phyloP scores from a whole-genome alignment of 2,113 vertebrate species.

The Erpornis zantholeuca region DNA sequence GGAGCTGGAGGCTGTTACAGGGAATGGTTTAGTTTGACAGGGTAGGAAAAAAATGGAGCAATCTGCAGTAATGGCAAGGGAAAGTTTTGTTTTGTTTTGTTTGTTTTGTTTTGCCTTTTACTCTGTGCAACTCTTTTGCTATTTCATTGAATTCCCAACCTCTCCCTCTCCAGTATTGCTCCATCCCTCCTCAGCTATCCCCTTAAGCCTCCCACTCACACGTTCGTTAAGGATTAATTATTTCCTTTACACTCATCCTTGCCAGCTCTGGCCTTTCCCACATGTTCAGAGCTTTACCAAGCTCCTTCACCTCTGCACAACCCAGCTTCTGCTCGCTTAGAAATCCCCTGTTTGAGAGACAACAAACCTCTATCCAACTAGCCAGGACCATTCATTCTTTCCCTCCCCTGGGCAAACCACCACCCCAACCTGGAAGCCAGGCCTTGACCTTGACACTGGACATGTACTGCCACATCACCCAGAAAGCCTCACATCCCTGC shows the following conservation, averaged over 20 bases:
- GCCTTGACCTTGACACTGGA: neutral
- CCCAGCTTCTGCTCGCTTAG: neutral
- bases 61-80: neutral
- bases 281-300: neutral
- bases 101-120: neutral
- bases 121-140: neutral
- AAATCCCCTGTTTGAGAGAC: neutral
- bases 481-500: neutral
- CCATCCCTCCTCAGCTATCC: neutral
- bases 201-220: constrained; percentile 37
- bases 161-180: constrained; percentile 2
- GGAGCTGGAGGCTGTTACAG: neutral
- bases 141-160: constrained; percentile 12
- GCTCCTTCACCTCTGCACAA: neutral
- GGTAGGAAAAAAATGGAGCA: neutral
- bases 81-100: neutral
- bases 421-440: neutral
- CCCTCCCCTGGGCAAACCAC: neutral
- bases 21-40: neutral
- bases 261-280: neutral
- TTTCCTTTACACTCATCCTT: constrained; percentile 27
- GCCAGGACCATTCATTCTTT: neutral
- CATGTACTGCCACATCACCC: accelerated
- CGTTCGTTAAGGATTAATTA: neutral
- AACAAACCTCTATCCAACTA: neutral